Base-by-base conservation (phyloP, 2,888 invertebrate genomes). In the Chymomyza caudatula region DNA sequence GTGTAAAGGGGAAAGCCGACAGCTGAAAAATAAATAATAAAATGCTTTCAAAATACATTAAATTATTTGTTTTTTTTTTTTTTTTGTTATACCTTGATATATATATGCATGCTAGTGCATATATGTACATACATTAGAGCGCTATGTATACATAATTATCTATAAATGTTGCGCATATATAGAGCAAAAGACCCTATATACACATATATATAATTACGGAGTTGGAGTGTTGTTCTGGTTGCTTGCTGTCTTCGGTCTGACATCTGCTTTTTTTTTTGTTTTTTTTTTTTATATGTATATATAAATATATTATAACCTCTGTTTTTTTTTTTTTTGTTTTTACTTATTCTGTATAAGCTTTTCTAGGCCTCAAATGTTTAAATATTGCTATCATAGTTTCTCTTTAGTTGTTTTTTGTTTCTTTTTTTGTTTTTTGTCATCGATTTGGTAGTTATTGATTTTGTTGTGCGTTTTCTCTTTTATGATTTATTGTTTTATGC, bases 1-100 rank as follows among this genome's bases (percentile, higher is more conserved):
- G 90, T 91, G 92, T 91, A 90, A 92, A 90, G 90, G 90, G 90
- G 90, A 90, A 90, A 90, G 90, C 90, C 89, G 90, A 90, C 90
- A 90, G 90, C 90, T 89, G 90, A 89, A 88, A 87, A 82, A 78
- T 77, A 82, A 82, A 82, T 78, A 79, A 84, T 73, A 78, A 78
- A 80, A 82, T 78, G 77, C 73, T 76, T 67, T 76, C 42, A 71
- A 69, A 82, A 76, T 74, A 80, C 82, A 79, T 85, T 82, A 67
- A 69, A 76, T 76, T 69, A 75, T 76, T 78, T 61, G 17, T 65
- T 64, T 61, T 55, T 57, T 13, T 43, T 44, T 57, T 13, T 60
- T 60, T 65, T 3, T 58, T 49, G 56, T 53, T 54, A 29, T 29
- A 55, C 22, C 25, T 4, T 55, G 22, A 58, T 53, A 17, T 59